Evolutionary conservation across 2,888 invertebrate genomes (phyloP), one percentile per base, ranked within the genome.

Genomic region (Isoperla grammatica): DNA sequence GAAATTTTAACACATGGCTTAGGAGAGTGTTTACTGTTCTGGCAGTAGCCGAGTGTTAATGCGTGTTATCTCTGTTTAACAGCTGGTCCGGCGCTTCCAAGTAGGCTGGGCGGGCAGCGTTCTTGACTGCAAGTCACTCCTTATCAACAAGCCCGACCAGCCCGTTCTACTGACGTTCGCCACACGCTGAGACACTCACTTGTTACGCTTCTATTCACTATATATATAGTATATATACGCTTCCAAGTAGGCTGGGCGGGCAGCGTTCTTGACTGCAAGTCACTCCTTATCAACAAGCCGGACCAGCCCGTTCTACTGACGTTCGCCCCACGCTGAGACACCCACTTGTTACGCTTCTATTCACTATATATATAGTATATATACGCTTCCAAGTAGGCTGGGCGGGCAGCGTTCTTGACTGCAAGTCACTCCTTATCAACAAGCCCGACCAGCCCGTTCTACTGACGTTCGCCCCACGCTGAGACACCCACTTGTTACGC

Each of bases 141-240:
- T 90, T 22, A 91, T 93, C 60, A 93, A 93, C 71, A 86, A 86
- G 71, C 93, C 93, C 0, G 84, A 89, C 72, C 78, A 81, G 65
- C 84, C 86, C 17, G 75, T 89, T 40, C 72, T 74, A 53, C 67
- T 83, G 13, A 69, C 67, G 60, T 75, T 78, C 65, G 62, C 53
- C 9, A 37, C 37, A 17, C 35, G 53, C 29, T 29, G 22, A 29
- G 5, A n/a, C n/a, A n/a, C 8, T 29, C 29, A 29, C 29, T 29
- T 4, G 29, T 29, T n/a, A n/a, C n/a, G n/a, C n/a, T n/a, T n/a
- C n/a, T n/a, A n/a, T n/a, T n/a, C n/a, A n/a, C n/a, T n/a, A n/a
- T n/a, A n/a, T n/a, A n/a, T n/a, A n/a, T n/a, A n/a, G n/a, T n/a
- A n/a, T n/a, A n/a, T n/a, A n/a, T n/a, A n/a, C 29, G 61, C 61